Conservation (phyloP, 2,797 vertebrate species). For the Mustela erminea region DNA sequence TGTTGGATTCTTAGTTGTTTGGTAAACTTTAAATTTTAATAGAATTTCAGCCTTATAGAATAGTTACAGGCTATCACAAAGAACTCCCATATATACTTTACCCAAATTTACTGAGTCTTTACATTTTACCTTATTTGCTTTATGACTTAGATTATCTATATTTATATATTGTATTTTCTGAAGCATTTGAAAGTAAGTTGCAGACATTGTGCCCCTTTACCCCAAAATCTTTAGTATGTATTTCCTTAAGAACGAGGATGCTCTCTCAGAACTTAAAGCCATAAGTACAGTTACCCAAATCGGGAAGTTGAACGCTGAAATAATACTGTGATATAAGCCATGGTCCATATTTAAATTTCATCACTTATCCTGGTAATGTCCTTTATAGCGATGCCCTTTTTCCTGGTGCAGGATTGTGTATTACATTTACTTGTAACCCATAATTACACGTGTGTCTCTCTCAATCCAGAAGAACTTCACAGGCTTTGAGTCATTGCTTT, state of each 20-base stretch:
- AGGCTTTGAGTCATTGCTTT: not conserved
- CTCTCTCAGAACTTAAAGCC: not conserved
- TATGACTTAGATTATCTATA: not conserved
- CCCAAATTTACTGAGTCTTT: not conserved
- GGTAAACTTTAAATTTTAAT: slow-evolving; percentile 35
- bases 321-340: not conserved
- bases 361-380: not conserved
- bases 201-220: not conserved
- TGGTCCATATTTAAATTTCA: not conserved
- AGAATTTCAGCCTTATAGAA: not conserved
- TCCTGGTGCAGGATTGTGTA: not conserved
- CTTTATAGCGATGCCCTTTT: not conserved
- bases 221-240: not conserved
- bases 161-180: slow-evolving; percentile 31
- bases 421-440: not conserved
- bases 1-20: slow-evolving; percentile 44
- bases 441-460: not conserved
- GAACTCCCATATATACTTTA: not conserved
- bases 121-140: slow-evolving; percentile 7
- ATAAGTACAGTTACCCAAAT: not conserved
- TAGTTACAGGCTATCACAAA: slow-evolving; percentile 15
- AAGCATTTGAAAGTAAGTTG: slow-evolving; percentile 16
- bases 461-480: not conserved
- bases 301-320: not conserved
- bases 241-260: slow-evolving; percentile 50